A percentile compares a stretch with the other conserved stretches of the same genome.
phyloP scores from a whole-genome alignment of 2,797 vertebrate species.

The Taenioides sp. region DNA sequence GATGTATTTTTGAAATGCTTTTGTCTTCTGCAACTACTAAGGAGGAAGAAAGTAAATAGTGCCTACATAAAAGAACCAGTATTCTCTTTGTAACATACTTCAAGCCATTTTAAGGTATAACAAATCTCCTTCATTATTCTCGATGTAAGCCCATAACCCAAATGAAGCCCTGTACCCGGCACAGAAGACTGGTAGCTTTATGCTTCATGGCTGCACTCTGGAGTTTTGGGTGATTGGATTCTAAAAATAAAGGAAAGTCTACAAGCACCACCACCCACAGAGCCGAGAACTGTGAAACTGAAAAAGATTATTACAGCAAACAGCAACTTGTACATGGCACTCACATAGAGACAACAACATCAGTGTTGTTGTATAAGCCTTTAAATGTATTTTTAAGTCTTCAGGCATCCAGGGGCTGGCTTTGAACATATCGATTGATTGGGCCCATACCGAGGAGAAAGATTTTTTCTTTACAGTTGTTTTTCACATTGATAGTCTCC shows the following conservation, averaged over 20 bases:
- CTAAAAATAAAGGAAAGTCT: constrained; percentile 28
- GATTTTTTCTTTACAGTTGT: constrained; percentile 12
- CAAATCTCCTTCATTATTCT: neutral
- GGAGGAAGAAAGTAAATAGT: too few relatives aligned
- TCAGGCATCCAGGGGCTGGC: neutral
- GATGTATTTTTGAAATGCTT: neutral
- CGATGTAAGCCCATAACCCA: neutral
- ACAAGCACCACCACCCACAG: constrained; percentile 20
- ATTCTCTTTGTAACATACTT: neutral
- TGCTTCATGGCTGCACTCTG: neutral
- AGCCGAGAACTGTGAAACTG: constrained; percentile 16
- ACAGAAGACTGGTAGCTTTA: constrained; percentile 8
- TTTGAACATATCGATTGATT: constrained; percentile 18
- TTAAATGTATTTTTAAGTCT: constrained; percentile 1
- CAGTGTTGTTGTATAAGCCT: neutral
- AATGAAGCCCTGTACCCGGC: neutral
- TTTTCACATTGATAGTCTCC: neutral
- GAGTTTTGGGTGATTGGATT: neutral
- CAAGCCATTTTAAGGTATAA: neutral
- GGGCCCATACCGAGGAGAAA: neutral
- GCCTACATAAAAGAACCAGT: too few relatives aligned
- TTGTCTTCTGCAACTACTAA: too few relatives aligned
- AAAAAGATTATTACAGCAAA: constrained; percentile 1
- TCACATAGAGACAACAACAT: constrained; percentile 1
- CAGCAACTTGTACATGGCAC: constrained; percentile 1